Evolutionary conservation across 2,797 vertebrate species (phyloP), one percentile per base, ranked within the genome.

Genomic region (Oreochromis mossambicus): DNA sequence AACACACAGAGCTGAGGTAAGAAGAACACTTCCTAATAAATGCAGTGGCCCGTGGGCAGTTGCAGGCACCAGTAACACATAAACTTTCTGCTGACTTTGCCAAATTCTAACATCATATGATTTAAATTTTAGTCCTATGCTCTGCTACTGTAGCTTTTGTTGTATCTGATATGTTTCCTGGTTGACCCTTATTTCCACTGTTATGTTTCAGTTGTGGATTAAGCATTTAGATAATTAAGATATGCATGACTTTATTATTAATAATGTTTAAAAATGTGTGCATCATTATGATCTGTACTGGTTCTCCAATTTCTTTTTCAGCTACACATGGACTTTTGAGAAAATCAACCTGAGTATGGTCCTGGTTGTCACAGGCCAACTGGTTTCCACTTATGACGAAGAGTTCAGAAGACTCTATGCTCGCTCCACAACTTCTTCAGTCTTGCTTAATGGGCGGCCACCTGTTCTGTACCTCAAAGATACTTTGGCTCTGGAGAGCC

Each of bases 271-370:
- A 29, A 63, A 8, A 29, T 0, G 0, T 56, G 15, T n/a, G 7
- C 14, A 43, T 78, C 34, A 6, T 78, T 34, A 11, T 36, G 13
- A 5, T 56, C 24, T 13, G 6, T 43, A 3, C n/a, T 51, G 1
- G 6, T 32, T 38, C 14, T 77, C 15, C 13, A 3, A 41, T 79
- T 78, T 80, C 6, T 82, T 70, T 96, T 95, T 29, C 92, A 75
- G 98, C 93, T 99, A 97, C 88, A 97, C 97, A 58, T 99, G 98
- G 98, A 97, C 97, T 7, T 98, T 95, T 94, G 98, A 99, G 94
- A 99, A 99, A 94, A 97, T 98, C 90, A 96, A 98, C 90, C 92
- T 98, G 88, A 99, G 98, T 88, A 99, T 98, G 97, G 97, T 98
- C n/a, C 96, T 98, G 86, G 95, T 99, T 26, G 96, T 99, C 92